Percentiles rank a stretch among this genome's conserved stretches.
phyloP scores from a whole-genome alignment of 2,888 invertebrate genomes.

The Epirrita christyi region DNA sequence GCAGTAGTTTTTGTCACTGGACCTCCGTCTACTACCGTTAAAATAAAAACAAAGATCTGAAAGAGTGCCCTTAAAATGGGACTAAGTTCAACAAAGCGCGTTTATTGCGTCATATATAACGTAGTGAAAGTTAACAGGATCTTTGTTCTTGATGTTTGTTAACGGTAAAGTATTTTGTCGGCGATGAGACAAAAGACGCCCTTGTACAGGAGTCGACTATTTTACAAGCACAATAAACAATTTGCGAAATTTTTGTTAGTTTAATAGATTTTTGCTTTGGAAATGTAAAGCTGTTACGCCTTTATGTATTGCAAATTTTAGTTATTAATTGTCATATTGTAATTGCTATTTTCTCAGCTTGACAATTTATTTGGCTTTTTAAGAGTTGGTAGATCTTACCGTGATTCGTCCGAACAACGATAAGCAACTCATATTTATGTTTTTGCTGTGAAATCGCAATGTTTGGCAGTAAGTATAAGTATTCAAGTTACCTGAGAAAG shows the following conservation, averaged over 20 bases:
- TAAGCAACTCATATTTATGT: too few species aligned
- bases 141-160: slow-evolving; percentile 63
- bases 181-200: slow-evolving; percentile 58
- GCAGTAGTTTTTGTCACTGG: slow-evolving; percentile 68
- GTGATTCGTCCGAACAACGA: too few species aligned
- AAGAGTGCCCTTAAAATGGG: slow-evolving; percentile 56
- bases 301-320: slow-evolving; percentile 32
- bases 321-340: slow-evolving; percentile 26
- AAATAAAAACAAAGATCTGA: slow-evolving; percentile 67
- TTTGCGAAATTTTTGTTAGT: slow-evolving; percentile 67
- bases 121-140: slow-evolving; percentile 75
- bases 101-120: slow-evolving; percentile 80
- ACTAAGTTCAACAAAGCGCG: slow-evolving; percentile 56
- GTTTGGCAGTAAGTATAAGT: too few species aligned
- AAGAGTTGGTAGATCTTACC: too few species aligned
- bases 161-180: slow-evolving; percentile 72
- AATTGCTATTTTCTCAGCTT: slow-evolving; percentile 1
- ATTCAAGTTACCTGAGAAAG: too few species aligned
- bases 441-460: too few species aligned
- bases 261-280: slow-evolving; percentile 49
- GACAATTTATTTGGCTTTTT: too few species aligned
- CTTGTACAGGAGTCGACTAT: slow-evolving; percentile 67
- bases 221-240: slow-evolving; percentile 65
- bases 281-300: slow-evolving; percentile 41
- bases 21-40: slow-evolving; percentile 78